Evolutionary conservation across 2,113 vertebrate species (phyloP), one percentile per base, ranked within the genome.

Genomic region (Brachyhypopomus gauderio): DNA sequence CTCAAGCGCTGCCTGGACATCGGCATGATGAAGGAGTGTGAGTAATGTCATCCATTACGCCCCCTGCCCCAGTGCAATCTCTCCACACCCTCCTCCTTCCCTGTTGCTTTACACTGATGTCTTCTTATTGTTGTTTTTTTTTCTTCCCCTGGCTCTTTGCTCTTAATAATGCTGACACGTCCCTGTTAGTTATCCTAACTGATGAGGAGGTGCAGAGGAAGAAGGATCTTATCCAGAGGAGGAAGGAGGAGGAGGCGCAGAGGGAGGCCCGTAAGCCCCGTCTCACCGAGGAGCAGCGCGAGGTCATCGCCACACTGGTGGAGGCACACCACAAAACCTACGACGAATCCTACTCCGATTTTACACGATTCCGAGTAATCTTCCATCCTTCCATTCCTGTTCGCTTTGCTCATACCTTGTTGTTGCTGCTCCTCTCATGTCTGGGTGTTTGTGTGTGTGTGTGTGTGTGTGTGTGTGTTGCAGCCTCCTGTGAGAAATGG

Each of bases 11-110:
- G 97, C 1, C 88, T 98, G 92, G 96, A 97, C 92, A 98, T 98
- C 1, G 97, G 97, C 85, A 98, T 99, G 97, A 98, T 99, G 97
- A 99, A 98, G 85, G 97, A 98, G 85, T 98, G 97, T 98, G 93
- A 98, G 97, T 97, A 56, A 55, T 76, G 52, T 16, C 81, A 34
- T n/a, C 30, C 59, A 27, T 66, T 55, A 66, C 34, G 52, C 58
- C 41, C 72, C 67, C 56, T 34, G 41, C 56, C 66, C 34, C 72
- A 30, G 55, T 34, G 72, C 23, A 6, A 27, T 11, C 62, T 64
- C 75, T 5, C 41, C 45, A 56, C 6, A 67, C 1, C 5, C 30
- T 19, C 4, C 19, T 11, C 2, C 3, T 0, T 17, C 8, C 25
- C 23, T 19, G 66, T 23, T 3, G 25, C 16, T 64, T 17, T 67